phyloP scores from a whole-genome alignment of 2,113 vertebrate species.

The Nerophis ophidion region DNA sequence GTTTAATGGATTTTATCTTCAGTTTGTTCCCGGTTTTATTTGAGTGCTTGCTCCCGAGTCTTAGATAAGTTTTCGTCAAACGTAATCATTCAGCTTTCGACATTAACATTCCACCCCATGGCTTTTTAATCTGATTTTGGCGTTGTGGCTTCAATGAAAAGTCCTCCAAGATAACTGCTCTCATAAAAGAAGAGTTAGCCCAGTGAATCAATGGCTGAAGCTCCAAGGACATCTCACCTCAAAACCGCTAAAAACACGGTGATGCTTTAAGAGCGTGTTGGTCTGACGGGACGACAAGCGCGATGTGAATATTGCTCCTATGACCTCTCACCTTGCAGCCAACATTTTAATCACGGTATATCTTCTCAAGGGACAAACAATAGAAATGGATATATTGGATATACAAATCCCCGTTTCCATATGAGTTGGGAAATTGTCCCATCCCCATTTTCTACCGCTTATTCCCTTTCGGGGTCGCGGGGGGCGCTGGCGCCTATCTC shows the following conservation, averaged over 20 bases:
- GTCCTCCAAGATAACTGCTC: conserved; percentile 28
- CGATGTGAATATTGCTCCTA: background rate
- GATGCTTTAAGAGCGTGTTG: conserved; percentile 38
- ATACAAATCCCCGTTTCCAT: too few relatives aligned
- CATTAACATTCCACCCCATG: conserved; percentile 32
- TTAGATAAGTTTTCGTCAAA: conserved; percentile 21
- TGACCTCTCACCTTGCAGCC: too few relatives aligned
- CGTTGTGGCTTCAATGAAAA: conserved; percentile 36
- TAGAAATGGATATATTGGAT: background rate
- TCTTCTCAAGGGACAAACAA: background rate
- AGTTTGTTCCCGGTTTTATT: background rate
- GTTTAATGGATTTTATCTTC: background rate
- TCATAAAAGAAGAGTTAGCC: conserved; percentile 31
- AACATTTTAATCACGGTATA: too few relatives aligned
- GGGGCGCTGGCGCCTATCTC: too few relatives aligned
- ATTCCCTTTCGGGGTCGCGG: accelerated
- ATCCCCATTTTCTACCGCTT: too few relatives aligned
- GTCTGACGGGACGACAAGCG: conserved; percentile 1
- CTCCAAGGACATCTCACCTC: conserved; percentile 45
- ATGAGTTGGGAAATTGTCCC: too few relatives aligned
- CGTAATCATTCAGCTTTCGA: conserved; percentile 22
- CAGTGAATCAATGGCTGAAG: conserved; percentile 17
- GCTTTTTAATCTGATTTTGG: conserved; percentile 40
- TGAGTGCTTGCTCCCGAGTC: background rate
- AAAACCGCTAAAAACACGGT: conserved; percentile 44